phyloP scores from a whole-genome alignment of 2,888 invertebrate genomes.

The Drosophila atroscutellata region DNA sequence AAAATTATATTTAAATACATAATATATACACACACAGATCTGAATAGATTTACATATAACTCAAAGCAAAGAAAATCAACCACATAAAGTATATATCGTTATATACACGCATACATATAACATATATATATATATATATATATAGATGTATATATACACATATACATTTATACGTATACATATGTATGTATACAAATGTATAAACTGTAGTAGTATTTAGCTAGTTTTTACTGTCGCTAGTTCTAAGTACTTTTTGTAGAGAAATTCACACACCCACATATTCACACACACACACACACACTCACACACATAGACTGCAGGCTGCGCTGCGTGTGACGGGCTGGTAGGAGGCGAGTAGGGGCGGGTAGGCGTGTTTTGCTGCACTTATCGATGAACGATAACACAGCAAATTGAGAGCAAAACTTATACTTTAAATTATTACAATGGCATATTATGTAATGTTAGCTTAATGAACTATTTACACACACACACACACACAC shows the following conservation, averaged over 20 bases:
- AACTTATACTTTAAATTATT: conserved; percentile 62
- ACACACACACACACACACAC: conserved; percentile 29
- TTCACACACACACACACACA: conserved; percentile 23
- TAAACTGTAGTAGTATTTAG: conserved; percentile 57
- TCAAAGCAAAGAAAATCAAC: conserved; percentile 34
- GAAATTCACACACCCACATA: conserved; percentile 51
- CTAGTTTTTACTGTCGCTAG: conserved; percentile 55
- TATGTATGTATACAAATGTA: conserved; percentile 25
- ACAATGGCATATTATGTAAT: conserved; percentile 60
- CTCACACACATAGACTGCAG: conserved; percentile 16
- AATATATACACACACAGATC: conserved; percentile 49
- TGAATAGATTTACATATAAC: conserved; percentile 51
- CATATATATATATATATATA: conserved; percentile 12
- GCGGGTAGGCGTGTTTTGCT: conserved; percentile 17
- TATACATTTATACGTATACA: conserved; percentile 15
- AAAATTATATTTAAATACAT: conserved; percentile 25
- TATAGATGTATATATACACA: conserved; percentile 27
- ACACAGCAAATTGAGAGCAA: conserved; percentile 21
- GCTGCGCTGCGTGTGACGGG: conserved; percentile 49
- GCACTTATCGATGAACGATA: conserved; percentile 36
- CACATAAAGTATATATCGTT: conserved; percentile 35
- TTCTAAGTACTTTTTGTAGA: conserved; percentile 61
- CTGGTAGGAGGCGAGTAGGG: conserved; percentile 8
- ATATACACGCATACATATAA: conserved; percentile 28
- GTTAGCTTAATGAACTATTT: conserved; percentile 56